Conservation (phyloP, 2,113 vertebrate species). For the Picathartes gymnocephalus region DNA sequence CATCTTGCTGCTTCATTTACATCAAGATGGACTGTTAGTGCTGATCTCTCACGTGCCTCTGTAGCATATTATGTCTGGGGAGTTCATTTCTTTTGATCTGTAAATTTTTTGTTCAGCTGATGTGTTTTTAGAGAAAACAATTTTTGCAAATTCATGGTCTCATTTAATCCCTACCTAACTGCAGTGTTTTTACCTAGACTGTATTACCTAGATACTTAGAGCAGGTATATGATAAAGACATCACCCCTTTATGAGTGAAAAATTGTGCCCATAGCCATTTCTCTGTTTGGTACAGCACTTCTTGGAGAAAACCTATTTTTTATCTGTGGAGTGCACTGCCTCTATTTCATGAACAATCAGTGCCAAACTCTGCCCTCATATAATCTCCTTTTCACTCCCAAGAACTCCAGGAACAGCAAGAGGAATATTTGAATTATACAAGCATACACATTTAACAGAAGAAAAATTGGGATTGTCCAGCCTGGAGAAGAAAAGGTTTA, state of each 20-base stretch:
- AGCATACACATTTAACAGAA: not conserved
- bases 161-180: not conserved
- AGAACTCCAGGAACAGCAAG: not conserved
- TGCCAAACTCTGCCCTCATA: not conserved
- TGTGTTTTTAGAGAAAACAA: not conserved
- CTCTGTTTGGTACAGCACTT: not conserved
- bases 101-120: not conserved
- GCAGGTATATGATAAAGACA: not conserved
- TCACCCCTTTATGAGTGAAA: not conserved
- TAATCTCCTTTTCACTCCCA: not conserved
- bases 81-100: not conserved
- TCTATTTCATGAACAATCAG: not conserved
- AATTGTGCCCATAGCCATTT: not conserved
- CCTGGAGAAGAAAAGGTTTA: not conserved
- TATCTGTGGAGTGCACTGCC: not conserved
- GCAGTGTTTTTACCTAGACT: not conserved
- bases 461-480: not conserved
- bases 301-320: not conserved
- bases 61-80: not conserved
- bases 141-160: not conserved
- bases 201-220: not conserved
- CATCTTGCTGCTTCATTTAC: not conserved
- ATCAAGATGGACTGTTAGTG: not conserved
- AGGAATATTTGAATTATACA: not conserved
- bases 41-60: not conserved